Evolutionary conservation across 2,888 invertebrate genomes (phyloP).

Genomic region (Uloborus plumipes): DNA sequence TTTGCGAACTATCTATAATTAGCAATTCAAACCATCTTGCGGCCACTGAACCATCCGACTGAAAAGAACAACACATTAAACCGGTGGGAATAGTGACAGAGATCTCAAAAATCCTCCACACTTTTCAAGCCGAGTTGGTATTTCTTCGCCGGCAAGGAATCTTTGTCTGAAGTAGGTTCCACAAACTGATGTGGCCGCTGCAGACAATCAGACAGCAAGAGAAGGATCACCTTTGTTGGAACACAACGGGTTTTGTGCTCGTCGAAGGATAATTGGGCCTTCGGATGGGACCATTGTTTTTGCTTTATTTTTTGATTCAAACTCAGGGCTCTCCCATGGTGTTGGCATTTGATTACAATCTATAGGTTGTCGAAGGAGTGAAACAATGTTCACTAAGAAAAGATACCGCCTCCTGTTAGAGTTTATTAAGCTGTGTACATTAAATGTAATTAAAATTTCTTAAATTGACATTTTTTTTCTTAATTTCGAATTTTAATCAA

Average conservation of each 20-base stretch:
- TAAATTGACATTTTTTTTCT: too few species aligned
- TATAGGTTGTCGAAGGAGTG: conserved; percentile 18
- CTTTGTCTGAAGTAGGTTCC: conserved; percentile 16
- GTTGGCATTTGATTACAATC: conserved; percentile 30
- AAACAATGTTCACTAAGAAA: neutral
- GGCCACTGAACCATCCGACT: conserved; percentile 50
- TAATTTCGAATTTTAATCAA: too few species aligned
- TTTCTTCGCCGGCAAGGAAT: neutral
- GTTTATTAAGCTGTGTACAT: too few species aligned
- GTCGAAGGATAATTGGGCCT: conserved; percentile 45
- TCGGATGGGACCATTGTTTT: conserved; percentile 33
- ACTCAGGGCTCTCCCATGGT: conserved; percentile 13
- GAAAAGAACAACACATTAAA: conserved; percentile 24
- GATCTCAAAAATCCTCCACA: neutral
- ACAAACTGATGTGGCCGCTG: neutral
- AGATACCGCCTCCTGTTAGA: too few species aligned
- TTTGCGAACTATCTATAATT: conserved; percentile 31
- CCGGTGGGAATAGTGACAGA: conserved; percentile 28
- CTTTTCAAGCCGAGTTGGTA: conserved; percentile 3
- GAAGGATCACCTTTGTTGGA: conserved; percentile 26
- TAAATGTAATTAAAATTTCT: too few species aligned
- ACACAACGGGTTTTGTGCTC: conserved; percentile 32
- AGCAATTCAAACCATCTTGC: conserved; percentile 38
- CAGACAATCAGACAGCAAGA: conserved; percentile 33
- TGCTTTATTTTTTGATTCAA: conserved; percentile 14